phyloP scores from a whole-genome alignment of 2,797 vertebrate species.

The Nasua narica region DNA sequence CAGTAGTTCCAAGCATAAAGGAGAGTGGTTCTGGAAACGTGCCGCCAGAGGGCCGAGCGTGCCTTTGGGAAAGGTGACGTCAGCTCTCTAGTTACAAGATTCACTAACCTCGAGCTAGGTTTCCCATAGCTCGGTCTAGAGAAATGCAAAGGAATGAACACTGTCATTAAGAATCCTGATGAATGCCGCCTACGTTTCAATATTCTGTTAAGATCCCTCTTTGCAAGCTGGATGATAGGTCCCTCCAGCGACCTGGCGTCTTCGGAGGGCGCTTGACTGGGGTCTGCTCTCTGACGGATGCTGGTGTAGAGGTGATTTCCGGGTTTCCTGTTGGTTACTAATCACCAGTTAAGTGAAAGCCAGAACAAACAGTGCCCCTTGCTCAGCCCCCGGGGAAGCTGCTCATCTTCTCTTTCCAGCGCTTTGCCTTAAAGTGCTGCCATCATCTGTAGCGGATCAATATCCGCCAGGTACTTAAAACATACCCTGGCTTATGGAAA shows the following conservation, averaged over 20 bases:
- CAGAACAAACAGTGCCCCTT: background rate
- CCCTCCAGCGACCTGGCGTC: background rate
- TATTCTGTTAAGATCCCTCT: background rate
- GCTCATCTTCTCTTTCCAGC: background rate
- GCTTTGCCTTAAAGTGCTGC: background rate
- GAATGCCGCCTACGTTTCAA: background rate
- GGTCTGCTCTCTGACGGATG: background rate
- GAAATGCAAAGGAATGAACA: background rate
- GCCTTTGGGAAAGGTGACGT: background rate
- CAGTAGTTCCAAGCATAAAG: background rate
- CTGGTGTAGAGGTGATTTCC: background rate
- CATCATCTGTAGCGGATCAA: background rate
- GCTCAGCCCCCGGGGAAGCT: background rate
- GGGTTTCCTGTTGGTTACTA: background rate
- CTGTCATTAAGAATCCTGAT: background rate
- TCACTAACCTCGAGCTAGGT: background rate
- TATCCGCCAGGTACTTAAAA: constrained; percentile 3
- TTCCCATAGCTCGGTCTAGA: background rate
- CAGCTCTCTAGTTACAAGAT: background rate
- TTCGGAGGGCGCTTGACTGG: background rate
- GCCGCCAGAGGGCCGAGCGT: background rate
- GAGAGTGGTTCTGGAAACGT: background rate
- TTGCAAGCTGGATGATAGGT: background rate
- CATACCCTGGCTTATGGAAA: background rate
- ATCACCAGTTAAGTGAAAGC: background rate